phyloP scores from a whole-genome alignment of 2,888 invertebrate genomes.

The Spialia ferax region DNA sequence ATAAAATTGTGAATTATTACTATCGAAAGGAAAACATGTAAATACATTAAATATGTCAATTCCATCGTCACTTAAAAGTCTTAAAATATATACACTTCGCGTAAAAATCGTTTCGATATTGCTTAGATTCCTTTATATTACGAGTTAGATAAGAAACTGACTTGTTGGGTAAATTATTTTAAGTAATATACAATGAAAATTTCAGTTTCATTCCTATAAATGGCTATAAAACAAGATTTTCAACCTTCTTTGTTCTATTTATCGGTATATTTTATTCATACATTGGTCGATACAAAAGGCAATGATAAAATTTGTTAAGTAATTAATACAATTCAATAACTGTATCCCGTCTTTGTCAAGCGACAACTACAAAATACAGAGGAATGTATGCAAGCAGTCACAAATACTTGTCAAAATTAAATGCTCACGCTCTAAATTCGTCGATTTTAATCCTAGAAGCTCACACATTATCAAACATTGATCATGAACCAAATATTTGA shows the following conservation, averaged over 20 bases:
- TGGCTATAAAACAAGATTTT: slow-evolving; percentile 22
- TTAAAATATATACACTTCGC: slow-evolving; percentile 36
- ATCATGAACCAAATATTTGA: slow-evolving; percentile 57
- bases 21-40: slow-evolving; percentile 19
- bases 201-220: slow-evolving; percentile 12
- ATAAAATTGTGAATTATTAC: slow-evolving; percentile 22
- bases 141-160: slow-evolving; percentile 1
- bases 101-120: slow-evolving; percentile 63
- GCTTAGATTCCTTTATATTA: slow-evolving; percentile 65
- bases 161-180: neutral
- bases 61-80: slow-evolving; percentile 39
- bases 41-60: slow-evolving; percentile 38
- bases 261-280: slow-evolving; percentile 47
- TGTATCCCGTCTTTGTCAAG: slow-evolving; percentile 7
- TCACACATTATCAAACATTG: slow-evolving; percentile 70
- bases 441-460: slow-evolving; percentile 77
- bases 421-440: slow-evolving; percentile 54
- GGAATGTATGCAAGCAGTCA: slow-evolving; percentile 42
- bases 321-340: slow-evolving; percentile 38
- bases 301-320: slow-evolving; percentile 39
- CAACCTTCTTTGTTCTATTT: slow-evolving; percentile 1
- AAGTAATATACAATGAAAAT: neutral
- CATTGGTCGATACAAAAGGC: slow-evolving; percentile 34
- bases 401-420: slow-evolving; percentile 32
- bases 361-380: slow-evolving; percentile 45